Evolutionary conservation across 1,140 invertebrate species (phyloP), one percentile per base, ranked within the genome.

Genomic region (Lutraria rhynchaena): DNA sequence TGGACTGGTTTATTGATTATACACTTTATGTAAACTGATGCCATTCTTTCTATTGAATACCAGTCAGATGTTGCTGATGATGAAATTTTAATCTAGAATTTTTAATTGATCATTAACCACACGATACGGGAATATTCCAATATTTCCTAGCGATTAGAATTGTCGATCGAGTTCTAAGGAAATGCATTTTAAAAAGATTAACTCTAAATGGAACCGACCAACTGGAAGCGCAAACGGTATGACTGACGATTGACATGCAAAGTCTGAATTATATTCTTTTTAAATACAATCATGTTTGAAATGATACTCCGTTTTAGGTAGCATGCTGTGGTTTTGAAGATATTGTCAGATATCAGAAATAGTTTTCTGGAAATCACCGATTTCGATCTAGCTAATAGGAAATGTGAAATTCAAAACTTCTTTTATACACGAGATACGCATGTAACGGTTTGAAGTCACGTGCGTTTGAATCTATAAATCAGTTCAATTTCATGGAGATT

Each of bases 141-240:
- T 37, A 44, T 65, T 65, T 19, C 41, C 22, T 65, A 24, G 35
- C 61, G 61, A 65, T 65, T 37, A 37, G 27, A 65, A 44, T 27
- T 44, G 19, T n/a, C 24, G 61, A 65, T 65, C 46, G 61, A n/a
- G 41, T 65, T 65, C 5, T 41, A 44, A 70, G 67, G 67, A 70
- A 70, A 70, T 55, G 67, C 37, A 70, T 29, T 70, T 70, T 70
- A 70, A 70, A 67, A 53, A 35, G 67, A 70, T 55, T 55, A 55
- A 27, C 31, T 70, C 51, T 35, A 53, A 70, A 70, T 11, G 51
- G 67, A 46, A 7, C 3, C 67, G 46, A 1, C 33, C 46, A n/a
- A 55, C 11, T 53, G 67, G 67, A 70, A 70, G 13, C 46, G 53
- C 46, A 55, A 70, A 61, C 51, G 67, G 31, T 27, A 44, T 70